Evolutionary conservation across 2,888 invertebrate species (phyloP), one percentile per base, ranked within the genome.

Genomic region (Hoplodrina blanda): DNA sequence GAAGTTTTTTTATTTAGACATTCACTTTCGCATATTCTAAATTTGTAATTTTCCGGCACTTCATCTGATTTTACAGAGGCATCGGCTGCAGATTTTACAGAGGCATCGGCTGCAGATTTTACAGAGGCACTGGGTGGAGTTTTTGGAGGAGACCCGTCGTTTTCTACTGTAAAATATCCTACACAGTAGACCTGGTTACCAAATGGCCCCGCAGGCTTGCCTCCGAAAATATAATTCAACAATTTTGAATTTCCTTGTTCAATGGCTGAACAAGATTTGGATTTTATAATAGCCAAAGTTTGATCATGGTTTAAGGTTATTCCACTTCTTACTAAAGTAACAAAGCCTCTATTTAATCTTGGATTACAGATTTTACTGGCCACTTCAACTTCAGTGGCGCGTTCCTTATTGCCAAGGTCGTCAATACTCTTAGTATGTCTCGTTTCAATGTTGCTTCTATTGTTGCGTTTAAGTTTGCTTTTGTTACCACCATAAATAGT

Each of bases 131-230:
- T 41, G 6, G 50, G 4, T 25, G 25, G 25, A 25, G 25, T 25
- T 3, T 62, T 62, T 10, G 73, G 61, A 44, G 59, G 69, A 11
- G 81, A 67, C 10, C 81, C 80, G 64, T 90, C 87, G 53, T 89
- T 91, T 80, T 91, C 87, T 46, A 95, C 91, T 37, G 92, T 93
- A 81, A 91, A 92, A 85, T 94, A 95, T 49, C 89, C 89, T 1
- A 95, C 93, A 76, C 86, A 93, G 76, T 93, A 94, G 17, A 92
- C 87, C 79, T 87, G 84, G 66, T 91, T 91, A 5, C 88, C 86
- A 68, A 87, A 88, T 15, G 85, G 80, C 15, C 84, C 87, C 30
- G 73, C 78, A 15, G 53, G 57, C 15, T 71, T 78, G 53, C 89
- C 87, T 11, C 89, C 90, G 83, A 93, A 94, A 73, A 94, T 91